A percentile compares a stretch with the other conserved stretches of the same genome.
Conservation (phyloP, 2,888 invertebrate species). For the Himalopsyche tibetana region DNA sequence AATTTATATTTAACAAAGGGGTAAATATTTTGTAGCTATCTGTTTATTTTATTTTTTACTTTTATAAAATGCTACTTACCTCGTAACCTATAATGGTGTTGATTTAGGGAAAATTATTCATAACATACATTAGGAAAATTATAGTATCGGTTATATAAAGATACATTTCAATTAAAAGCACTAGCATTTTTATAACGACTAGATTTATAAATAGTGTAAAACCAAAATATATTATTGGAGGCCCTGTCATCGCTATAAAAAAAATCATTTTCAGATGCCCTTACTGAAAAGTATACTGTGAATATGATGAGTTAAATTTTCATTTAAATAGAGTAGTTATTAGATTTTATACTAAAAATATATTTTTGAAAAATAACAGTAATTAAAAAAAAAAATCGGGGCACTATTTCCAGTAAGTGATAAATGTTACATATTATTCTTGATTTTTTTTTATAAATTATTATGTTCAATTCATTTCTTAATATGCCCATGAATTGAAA, state of each 20-base stretch:
- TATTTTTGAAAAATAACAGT: conserved; percentile 18
- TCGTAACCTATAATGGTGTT: conserved; percentile 35
- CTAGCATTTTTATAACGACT: conserved; percentile 21
- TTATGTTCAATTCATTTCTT: too few relatives aligned
- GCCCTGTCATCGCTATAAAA: background rate
- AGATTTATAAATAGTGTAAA: background rate
- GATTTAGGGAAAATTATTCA: conserved; percentile 1
- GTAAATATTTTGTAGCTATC: conserved; percentile 38
- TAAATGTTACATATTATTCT: background rate
- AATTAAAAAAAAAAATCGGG: background rate
- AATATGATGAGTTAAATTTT: conserved; percentile 20
- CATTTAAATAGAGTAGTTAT: conserved; percentile 11
- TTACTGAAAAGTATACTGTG: conserved; percentile 26
- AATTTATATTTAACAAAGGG: conserved; percentile 29
- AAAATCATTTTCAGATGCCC: background rate
- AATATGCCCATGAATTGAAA: too few relatives aligned
- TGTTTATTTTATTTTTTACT: conserved; percentile 14
- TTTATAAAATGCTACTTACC: conserved; percentile 42
- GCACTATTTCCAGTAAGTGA: conserved; percentile 31
- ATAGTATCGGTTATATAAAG: conserved; percentile 7
- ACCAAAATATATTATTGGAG: conserved; percentile 7
- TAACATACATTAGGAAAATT: background rate
- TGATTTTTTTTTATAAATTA: too few relatives aligned
- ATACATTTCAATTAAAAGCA: background rate
- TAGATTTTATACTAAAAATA: conserved; percentile 41